Evolutionary conservation across 2,113 vertebrate genomes (phyloP).

Genomic region (Cebus imitator): DNA sequence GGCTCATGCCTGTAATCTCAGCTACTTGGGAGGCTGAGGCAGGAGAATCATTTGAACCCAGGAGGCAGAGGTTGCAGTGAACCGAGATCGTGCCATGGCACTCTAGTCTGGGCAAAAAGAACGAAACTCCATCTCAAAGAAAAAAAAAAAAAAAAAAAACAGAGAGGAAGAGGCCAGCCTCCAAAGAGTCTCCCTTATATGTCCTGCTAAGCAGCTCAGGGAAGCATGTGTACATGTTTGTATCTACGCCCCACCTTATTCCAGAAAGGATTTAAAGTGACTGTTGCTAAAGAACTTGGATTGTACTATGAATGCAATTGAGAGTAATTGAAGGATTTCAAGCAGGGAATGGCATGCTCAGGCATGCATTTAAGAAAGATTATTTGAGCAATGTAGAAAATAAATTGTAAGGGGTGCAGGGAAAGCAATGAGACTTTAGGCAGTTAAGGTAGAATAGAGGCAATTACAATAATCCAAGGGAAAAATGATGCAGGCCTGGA

Average conservation of each 20-base stretch:
- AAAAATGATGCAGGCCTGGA: neutral
- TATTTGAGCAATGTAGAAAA: constrained; percentile 59
- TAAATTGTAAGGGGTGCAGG: constrained; percentile 35
- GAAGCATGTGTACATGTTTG: neutral
- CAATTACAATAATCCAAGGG: constrained; percentile 65
- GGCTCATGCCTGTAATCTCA: too few relatives aligned
- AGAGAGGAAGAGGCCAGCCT: neutral
- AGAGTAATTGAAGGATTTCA: constrained; percentile 71
- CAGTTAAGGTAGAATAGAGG: constrained; percentile 50
- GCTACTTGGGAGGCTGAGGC: too few relatives aligned
- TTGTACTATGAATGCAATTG: constrained; percentile 64
- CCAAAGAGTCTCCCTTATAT: neutral
- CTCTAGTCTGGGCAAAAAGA: too few relatives aligned
- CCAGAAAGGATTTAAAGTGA: constrained; percentile 56
- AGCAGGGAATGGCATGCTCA: constrained; percentile 54
- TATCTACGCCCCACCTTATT: neutral
- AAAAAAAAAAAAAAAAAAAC: neutral
- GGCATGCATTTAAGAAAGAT: constrained; percentile 72
- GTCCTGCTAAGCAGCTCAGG: neutral
- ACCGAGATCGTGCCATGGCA: too few relatives aligned
- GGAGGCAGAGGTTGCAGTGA: too few relatives aligned
- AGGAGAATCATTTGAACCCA: too few relatives aligned
- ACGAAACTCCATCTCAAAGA: too few relatives aligned
- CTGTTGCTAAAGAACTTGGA: constrained; percentile 38
- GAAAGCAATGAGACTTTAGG: constrained; percentile 9